Evolutionary conservation across 2,888 invertebrate genomes (phyloP).

Genomic region (Magallana nippona): DNA sequence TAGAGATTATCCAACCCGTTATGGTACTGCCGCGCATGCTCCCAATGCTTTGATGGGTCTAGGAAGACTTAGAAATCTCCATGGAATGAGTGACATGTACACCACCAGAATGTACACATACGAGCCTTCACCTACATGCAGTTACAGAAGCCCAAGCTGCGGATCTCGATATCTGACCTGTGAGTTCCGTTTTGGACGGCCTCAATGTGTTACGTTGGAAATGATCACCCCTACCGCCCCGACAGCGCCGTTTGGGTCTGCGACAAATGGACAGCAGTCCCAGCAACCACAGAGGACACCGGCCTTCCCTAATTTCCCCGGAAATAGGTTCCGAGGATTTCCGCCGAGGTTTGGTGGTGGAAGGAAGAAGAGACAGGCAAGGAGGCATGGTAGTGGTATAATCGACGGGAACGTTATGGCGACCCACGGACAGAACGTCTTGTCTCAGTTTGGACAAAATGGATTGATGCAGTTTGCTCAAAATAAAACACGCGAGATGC

Average conservation of each 20-base stretch:
- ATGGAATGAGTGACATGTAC: constrained; percentile 62
- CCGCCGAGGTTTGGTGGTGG: constrained; percentile 29
- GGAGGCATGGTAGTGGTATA: not conserved
- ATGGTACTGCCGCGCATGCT: constrained; percentile 56
- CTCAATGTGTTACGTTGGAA: constrained; percentile 60
- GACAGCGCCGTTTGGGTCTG: constrained; percentile 18
- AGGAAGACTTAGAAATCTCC: constrained; percentile 55
- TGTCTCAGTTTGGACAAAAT: constrained; percentile 39
- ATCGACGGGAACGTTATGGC: not conserved
- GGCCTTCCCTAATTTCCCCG: not conserved
- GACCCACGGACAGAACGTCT: constrained; percentile 15
- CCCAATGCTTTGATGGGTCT: constrained; percentile 57
- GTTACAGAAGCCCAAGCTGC: constrained; percentile 52
- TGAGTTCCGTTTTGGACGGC: constrained; percentile 54
- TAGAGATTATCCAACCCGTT: constrained; percentile 56
- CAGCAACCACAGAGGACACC: not conserved
- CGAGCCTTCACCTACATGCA: constrained; percentile 60
- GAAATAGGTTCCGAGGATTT: not conserved
- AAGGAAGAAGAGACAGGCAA: constrained; percentile 29
- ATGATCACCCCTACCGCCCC: constrained; percentile 40
- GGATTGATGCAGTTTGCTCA: not conserved
- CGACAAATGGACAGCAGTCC: not conserved
- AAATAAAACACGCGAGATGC: constrained; percentile 10
- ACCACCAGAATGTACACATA: constrained; percentile 62
- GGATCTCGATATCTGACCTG: constrained; percentile 59